Base-by-base conservation (phyloP, 2,888 invertebrate genomes). In the Melipona bicolor region DNA sequence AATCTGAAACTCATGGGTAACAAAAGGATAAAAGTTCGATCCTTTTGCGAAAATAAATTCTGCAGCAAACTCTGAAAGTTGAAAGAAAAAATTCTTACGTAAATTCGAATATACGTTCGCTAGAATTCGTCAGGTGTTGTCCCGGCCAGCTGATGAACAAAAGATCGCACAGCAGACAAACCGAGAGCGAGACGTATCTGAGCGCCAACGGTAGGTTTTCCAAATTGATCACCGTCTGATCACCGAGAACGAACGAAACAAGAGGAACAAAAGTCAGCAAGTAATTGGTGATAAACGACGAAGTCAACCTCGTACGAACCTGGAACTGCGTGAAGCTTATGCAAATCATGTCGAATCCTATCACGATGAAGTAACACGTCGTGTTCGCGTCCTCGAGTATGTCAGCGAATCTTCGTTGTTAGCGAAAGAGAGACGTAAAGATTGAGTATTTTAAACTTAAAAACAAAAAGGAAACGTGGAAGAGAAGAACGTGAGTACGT, bases 261-360 rank as follows among this genome's bases (percentile, higher is more conserved):
- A n/a, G 3, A 52, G 17, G 17, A 61, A 24, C 6, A 24, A 61
- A 52, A 19, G 4, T 61, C 17, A 27, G 17, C 6, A 17, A 17
- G 2, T 17, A 3, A 15, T 27, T 9, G 24, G 6, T 19, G 9
- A 3, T 3, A 9, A 61, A 27, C 19, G n/a, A 61, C 9, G 9
- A 61, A 27, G 24, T 13, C 1, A 68, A 27, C 0, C 15, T 3
- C 21, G 36, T n/a, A 3, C 13, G 24, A 15, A 92, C 92, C 88
- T 92, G 92, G 24, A 89, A 92, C 59, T 89, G 89, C 2, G 91
- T 91, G 71, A 92, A 92, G 72, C 89, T 92, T 61, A 92, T 80
- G 36, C 90, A 88, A 19, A 91, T 36, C 89, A 91, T 88, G 69
- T 89, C 90, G 17, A 91, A 77, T 43, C 89, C 89, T 59, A 92